Evolutionary conservation across 2,113 vertebrate species (phyloP).

Genomic region (Serinus canaria): DNA sequence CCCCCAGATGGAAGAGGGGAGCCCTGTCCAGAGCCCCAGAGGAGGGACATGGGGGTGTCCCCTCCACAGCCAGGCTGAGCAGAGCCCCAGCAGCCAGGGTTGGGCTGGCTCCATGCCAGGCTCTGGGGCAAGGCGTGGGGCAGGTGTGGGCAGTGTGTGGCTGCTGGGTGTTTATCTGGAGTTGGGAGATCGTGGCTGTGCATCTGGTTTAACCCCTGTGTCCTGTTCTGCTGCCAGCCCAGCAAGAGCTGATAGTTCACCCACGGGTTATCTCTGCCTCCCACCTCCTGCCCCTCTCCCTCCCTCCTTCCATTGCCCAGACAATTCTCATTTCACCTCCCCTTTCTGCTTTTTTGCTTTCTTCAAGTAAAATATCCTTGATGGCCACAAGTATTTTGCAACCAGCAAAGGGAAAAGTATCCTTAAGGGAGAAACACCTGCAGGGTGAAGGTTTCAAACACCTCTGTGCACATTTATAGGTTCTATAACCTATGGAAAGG

Average conservation of each 20-base stretch:
- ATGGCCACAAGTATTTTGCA: fast-evolving
- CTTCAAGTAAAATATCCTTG: not conserved
- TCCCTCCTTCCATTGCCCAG: not conserved
- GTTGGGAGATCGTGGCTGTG: fast-evolving
- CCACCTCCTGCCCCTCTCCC: not conserved
- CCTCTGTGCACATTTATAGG: fast-evolving
- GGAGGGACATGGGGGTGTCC: fast-evolving
- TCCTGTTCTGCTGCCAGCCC: not conserved
- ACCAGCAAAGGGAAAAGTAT: not conserved
- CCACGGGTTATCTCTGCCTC: not conserved
- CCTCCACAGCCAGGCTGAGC: not conserved
- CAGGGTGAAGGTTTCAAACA: not conserved
- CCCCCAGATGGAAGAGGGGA: fast-evolving
- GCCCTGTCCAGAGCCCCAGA: not conserved
- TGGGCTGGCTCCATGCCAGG: not conserved
- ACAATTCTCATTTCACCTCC: not conserved
- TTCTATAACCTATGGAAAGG: not conserved
- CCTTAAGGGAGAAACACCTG: not conserved
- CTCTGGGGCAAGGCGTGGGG: not conserved
- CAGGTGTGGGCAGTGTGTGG: not conserved
- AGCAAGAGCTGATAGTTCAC: not conserved
- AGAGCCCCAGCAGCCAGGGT: not conserved
- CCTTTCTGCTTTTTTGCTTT: not conserved
- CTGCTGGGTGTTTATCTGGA: not conserved
- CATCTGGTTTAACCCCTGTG: not conserved